These are phyloP conservation scores for Calliopsis andreniformis DNA, from an alignment of 1,140 invertebrate species.

Conservation along the genomic window DNA sequence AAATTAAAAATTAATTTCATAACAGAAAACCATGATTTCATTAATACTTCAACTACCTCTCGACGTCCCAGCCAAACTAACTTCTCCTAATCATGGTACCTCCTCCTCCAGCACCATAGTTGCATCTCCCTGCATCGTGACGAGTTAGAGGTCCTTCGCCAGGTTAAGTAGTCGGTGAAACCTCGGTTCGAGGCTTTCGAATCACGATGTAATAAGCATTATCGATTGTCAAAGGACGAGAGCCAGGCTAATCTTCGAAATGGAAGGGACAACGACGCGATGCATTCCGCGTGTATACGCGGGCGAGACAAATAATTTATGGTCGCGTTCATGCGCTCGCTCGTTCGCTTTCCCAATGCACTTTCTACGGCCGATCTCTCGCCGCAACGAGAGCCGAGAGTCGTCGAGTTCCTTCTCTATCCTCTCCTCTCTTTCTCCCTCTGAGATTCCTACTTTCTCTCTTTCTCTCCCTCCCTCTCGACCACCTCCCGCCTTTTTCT, in stretches of 20 bases:
- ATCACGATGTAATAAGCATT: conserved; percentile 18
- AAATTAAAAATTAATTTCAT: too few species aligned
- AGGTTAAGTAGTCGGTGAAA: too few species aligned
- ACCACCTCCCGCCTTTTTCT: conserved; percentile 37
- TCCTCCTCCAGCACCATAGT: too few species aligned
- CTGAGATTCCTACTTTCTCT: conserved; percentile 28
- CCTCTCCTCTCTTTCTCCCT: conserved; percentile 1
- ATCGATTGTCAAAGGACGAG: conserved; percentile 51
- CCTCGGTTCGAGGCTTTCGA: too few species aligned
- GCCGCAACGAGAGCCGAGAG: conserved; percentile 30
- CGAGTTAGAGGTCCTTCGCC: too few species aligned
- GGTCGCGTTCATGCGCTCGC: conserved; percentile 64
- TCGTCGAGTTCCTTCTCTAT: conserved; percentile 28
- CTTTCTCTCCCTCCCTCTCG: conserved; percentile 11
- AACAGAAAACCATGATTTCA: too few species aligned
- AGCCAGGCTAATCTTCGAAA: conserved; percentile 41
- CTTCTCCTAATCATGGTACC: too few species aligned
- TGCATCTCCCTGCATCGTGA: too few species aligned
- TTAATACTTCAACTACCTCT: too few species aligned
- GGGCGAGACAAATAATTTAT: conserved; percentile 69
- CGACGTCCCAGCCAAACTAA: too few species aligned
- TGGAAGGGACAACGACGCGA: conserved; percentile 42
- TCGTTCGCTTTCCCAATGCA: conserved; percentile 71
- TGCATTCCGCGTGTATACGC: conserved; percentile 45
- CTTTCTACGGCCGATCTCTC: conserved; percentile 58